phyloP scores from a whole-genome alignment of 2,888 invertebrate genomes.

The Eucriotettix oculatus region DNA sequence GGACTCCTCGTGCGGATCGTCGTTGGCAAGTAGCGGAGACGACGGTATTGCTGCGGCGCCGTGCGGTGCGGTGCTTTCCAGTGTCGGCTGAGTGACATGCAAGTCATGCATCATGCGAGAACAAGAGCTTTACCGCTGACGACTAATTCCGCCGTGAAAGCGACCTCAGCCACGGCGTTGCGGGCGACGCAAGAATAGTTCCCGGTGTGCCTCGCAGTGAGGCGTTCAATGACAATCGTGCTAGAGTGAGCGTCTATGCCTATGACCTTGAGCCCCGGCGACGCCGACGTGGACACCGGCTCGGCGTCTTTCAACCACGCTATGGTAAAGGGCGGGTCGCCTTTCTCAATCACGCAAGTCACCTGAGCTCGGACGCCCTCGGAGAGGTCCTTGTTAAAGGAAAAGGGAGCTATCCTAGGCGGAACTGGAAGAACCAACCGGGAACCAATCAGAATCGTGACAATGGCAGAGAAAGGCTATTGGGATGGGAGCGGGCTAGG shows the following conservation, averaged over 20 bases:
- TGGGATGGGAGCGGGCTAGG: background rate
- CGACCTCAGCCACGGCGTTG: slow-evolving; percentile 22
- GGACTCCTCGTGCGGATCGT: too few species aligned
- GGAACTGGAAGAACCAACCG: slow-evolving; percentile 15
- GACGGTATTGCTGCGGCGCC: too few species aligned
- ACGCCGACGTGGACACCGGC: slow-evolving; percentile 4
- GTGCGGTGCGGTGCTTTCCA: too few species aligned
- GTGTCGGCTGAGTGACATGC: too few species aligned
- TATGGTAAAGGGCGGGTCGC: slow-evolving; percentile 25
- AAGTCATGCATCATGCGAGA: background rate
- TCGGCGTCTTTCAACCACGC: slow-evolving; percentile 25
- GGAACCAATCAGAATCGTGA: background rate
- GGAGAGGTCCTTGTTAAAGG: slow-evolving; percentile 16
- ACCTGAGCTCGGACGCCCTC: slow-evolving; percentile 21
- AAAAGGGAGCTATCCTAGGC: slow-evolving; percentile 19
- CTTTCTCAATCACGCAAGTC: slow-evolving; percentile 38
- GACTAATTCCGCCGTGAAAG: slow-evolving; percentile 34
- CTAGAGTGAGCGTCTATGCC: slow-evolving; percentile 31
- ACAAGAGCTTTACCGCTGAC: slow-evolving; percentile 28
- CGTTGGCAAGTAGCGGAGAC: too few species aligned
- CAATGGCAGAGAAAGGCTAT: background rate
- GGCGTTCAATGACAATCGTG: slow-evolving; percentile 28
- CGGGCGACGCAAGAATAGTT: slow-evolving; percentile 25
- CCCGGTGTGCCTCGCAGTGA: slow-evolving; percentile 28
- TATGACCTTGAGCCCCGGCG: background rate